These are phyloP conservation scores for Austrofundulus limnaeus DNA, from an alignment of 2,113 vertebrate species.

Conservation along the genomic window DNA sequence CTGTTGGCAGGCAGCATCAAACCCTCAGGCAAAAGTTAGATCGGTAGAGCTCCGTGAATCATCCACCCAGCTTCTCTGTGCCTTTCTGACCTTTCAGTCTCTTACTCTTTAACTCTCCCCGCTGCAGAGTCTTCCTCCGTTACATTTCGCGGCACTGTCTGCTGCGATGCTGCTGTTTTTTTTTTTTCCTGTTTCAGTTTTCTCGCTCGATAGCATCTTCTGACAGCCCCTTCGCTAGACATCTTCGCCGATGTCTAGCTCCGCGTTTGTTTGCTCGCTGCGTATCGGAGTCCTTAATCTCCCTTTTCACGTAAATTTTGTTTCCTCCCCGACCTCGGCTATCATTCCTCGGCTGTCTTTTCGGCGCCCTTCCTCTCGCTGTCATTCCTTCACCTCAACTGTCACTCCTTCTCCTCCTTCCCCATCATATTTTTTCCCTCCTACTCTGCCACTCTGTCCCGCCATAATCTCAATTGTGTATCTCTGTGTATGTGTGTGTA, in stretches of 20 bases:
- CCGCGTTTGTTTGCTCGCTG: constrained; percentile 23
- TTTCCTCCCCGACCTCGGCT: constrained; percentile 18
- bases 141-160: constrained; percentile 29
- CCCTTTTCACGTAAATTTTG: constrained; percentile 16
- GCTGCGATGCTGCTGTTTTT: constrained; percentile 5
- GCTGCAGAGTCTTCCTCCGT: constrained; percentile 38
- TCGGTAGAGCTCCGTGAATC: constrained; percentile 61
- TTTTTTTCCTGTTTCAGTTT: constrained; percentile 10
- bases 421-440: constrained; percentile 7
- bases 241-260: constrained; percentile 11
- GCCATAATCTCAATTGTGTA: constrained; percentile 4
- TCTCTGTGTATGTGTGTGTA: too few relatives aligned
- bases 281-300: constrained; percentile 31
- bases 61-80: constrained; percentile 42
- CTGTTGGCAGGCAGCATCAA: constrained; percentile 40
- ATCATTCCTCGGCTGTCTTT: constrained; percentile 46
- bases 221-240: constrained; percentile 52
- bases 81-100: constrained; percentile 60
- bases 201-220: constrained; percentile 47
- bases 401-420: constrained; percentile 39
- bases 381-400: constrained; percentile 47
- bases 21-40: constrained; percentile 57
- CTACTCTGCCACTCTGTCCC: constrained; percentile 18
- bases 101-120: constrained; percentile 40
- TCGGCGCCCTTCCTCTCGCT: constrained; percentile 23